Evolutionary conservation across 2,797 vertebrate species (phyloP), one percentile per base, ranked within the genome.

Genomic region (Todus mexicanus): DNA sequence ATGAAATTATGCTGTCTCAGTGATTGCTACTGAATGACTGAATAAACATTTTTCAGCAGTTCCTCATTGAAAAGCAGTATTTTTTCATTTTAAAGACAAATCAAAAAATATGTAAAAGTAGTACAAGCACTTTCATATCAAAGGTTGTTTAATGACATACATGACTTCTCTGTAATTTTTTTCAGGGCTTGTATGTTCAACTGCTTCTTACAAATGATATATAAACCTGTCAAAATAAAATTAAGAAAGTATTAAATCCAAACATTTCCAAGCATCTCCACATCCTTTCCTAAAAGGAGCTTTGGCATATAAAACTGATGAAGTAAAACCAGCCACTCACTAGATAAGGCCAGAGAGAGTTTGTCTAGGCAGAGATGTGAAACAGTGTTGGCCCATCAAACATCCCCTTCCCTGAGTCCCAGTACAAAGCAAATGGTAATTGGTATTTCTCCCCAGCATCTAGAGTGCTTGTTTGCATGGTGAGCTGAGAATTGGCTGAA

Each of bases 21-120:
- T 54, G 73, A 68, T 66, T 37, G 56, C 22, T 75, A 6, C 23
- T 70, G 47, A 92, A 11, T 69, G 13, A 70, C 51, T 71, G 64
- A 92, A 77, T 42, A 69, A 91, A 79, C 19, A 61, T 31, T 33
- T 92, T 88, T 68, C 15, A 22, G 16, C 95, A 90, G 11, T 72
- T 86, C 26, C 75, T 95, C 35, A 84, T 91, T 89, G 83, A 57
- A 92, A 85, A 87, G 6, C 43, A 63, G 40, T 65, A 73, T 86
- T 81, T 50, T 12, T 40, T 91, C 75, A 35, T 40, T 74, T 56
- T 60, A 74, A 84, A 94, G 61, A 54, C n/a, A n/a, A n/a, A n/a
- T n/a, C n/a, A n/a, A n/a, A 27, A 91, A 64, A 48, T 78, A 53
- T 7, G 0, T 64, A n/a, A 77, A 90, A 71, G 6, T 27, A 57